phyloP scores from a whole-genome alignment of 53 echinoderm and acorn worm genomes.

The Antedon mediterranea region DNA sequence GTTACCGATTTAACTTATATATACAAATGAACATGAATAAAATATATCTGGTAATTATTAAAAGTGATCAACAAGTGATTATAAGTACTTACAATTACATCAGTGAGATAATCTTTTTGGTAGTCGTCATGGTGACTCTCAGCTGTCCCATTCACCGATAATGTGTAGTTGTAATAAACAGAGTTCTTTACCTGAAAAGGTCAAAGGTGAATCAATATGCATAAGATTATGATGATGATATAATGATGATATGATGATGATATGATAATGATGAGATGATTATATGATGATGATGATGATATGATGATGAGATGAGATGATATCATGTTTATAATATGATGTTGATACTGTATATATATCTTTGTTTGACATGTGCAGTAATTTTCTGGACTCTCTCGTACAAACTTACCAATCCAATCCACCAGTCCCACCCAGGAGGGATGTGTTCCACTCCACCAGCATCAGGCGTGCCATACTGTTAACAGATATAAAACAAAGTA shows the following conservation, averaged over 20 bases:
- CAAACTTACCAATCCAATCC: slow-evolving; percentile 68
- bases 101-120: slow-evolving; percentile 79
- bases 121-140: slow-evolving; percentile 81
- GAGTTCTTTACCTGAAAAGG: slow-evolving; percentile 43
- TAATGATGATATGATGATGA: too few relatives aligned
- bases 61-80: too few relatives aligned
- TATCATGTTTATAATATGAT: too few relatives aligned
- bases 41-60: too few relatives aligned
- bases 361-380: too few relatives aligned
- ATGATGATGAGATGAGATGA: too few relatives aligned
- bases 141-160: slow-evolving; percentile 79
- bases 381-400: too few relatives aligned
- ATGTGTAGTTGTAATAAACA: slow-evolving; percentile 73
- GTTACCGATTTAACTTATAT: background rate
- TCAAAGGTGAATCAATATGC: background rate
- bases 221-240: too few relatives aligned
- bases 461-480: slow-evolving; percentile 47
- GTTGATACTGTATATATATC: too few relatives aligned
- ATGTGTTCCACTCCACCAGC: slow-evolving; percentile 65
- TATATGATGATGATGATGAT: too few relatives aligned
- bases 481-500: background rate
- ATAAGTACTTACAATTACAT: slow-evolving; percentile 69
- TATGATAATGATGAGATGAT: too few relatives aligned
- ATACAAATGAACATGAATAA: too few relatives aligned
- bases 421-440: slow-evolving; percentile 91